Evolutionary conservation across 2,797 vertebrate species (phyloP).

Genomic region (Catharus ustulatus): DNA sequence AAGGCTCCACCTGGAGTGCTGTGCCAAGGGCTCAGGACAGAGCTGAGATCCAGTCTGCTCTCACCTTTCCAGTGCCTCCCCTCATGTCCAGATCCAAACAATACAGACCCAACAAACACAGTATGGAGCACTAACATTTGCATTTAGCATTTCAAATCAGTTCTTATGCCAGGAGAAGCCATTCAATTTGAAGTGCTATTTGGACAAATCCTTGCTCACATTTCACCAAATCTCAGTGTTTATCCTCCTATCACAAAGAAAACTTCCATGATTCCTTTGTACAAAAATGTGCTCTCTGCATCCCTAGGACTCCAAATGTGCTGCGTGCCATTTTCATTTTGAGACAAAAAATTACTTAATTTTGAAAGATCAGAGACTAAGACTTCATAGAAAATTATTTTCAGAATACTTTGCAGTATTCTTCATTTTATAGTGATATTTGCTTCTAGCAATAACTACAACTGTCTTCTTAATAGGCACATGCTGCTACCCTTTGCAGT

Average conservation of each 20-base stretch:
- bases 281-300: background rate
- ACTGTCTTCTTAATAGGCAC: background rate
- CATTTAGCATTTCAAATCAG: background rate
- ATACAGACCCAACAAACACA: background rate
- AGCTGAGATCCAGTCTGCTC: background rate
- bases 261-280: background rate
- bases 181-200: background rate
- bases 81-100: rapidly evolving
- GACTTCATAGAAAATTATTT: background rate
- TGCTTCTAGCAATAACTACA: background rate
- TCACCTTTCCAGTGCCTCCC: background rate
- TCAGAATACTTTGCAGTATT: background rate
- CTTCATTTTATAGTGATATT: background rate
- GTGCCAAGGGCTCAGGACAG: background rate
- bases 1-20: background rate
- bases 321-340: background rate
- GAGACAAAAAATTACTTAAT: background rate
- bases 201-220: background rate
- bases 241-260: background rate
- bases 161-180: background rate
- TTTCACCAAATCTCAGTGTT: background rate
- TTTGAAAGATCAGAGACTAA: background rate
- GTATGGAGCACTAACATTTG: background rate
- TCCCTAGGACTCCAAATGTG: background rate
- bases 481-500: background rate